A percentile compares a stretch with the other conserved stretches of the same genome.
phyloP scores from a whole-genome alignment of 2,797 vertebrate species.

The Alfaro cultratus region DNA sequence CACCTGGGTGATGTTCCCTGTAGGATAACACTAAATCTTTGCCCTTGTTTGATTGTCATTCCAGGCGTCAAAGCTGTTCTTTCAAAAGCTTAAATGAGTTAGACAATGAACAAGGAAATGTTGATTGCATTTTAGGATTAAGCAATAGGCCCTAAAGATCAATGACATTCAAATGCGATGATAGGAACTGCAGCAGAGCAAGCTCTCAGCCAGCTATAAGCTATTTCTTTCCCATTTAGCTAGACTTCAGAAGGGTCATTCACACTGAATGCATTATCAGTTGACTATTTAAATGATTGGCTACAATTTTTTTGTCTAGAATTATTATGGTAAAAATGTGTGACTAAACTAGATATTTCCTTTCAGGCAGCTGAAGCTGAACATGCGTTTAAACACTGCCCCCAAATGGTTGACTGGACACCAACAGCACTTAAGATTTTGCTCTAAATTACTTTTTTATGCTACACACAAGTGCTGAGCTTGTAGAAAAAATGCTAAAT shows the following conservation, averaged over 20 bases:
- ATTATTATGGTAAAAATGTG: slow-evolving; percentile 10
- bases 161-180: slow-evolving; percentile 29
- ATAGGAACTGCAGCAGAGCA: slow-evolving; percentile 47
- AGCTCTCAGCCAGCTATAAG: slow-evolving; percentile 13
- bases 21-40: slow-evolving; percentile 9
- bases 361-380: not conserved
- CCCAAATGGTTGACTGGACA: slow-evolving; percentile 7
- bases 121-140: slow-evolving; percentile 15
- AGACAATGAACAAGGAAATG: slow-evolving; percentile 29
- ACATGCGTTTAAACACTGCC: slow-evolving; percentile 32
- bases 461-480: slow-evolving; percentile 9
- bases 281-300: slow-evolving; percentile 31
- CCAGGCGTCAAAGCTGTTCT: slow-evolving; percentile 24
- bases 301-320: slow-evolving; percentile 7
- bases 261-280: slow-evolving; percentile 17
- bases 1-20: not conserved
- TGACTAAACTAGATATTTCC: not conserved
- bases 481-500: not conserved
- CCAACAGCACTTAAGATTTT: not conserved
- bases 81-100: slow-evolving; percentile 7
- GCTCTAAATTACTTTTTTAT: not conserved
- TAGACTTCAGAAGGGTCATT: slow-evolving; percentile 48
- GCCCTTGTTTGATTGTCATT: slow-evolving; percentile 1
- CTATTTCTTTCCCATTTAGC: slow-evolving; percentile 20
- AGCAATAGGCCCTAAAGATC: slow-evolving; percentile 24